phyloP scores from a whole-genome alignment of 2,113 vertebrate species.

The Hydrochoerus hydrochaeris region DNA sequence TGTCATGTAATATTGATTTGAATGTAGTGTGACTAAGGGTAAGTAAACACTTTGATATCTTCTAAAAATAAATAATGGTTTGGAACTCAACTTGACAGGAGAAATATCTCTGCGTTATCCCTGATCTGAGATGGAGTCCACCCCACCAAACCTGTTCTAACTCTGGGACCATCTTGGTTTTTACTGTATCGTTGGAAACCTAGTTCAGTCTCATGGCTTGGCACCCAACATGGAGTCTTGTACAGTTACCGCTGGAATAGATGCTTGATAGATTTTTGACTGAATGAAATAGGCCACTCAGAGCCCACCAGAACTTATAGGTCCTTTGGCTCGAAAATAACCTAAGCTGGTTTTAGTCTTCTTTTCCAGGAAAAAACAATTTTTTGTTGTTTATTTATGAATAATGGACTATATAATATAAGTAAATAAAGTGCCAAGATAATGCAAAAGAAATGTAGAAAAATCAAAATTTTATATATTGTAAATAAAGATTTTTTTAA shows the following conservation, averaged over 20 bases:
- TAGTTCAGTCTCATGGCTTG: not conserved
- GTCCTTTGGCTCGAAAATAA: not conserved
- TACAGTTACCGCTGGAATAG: not conserved
- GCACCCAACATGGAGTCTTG: not conserved
- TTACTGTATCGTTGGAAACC: not conserved
- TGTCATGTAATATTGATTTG: not conserved
- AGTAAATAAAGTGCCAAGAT: constrained; percentile 23
- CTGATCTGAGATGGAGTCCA: not conserved
- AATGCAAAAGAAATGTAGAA: not conserved
- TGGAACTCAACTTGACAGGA: not conserved
- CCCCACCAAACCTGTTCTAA: not conserved
- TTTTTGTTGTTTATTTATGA: constrained; percentile 3
- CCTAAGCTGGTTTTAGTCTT: not conserved
- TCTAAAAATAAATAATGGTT: constrained; percentile 24
- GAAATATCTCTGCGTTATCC: not conserved
- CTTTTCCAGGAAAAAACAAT: constrained; percentile 31
- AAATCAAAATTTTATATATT: not conserved
- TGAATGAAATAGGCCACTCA: not conserved
- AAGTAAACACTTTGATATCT: not conserved
- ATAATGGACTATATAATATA: not conserved
- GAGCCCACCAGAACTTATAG: not conserved
- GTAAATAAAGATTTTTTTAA: not conserved
- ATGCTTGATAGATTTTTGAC: not conserved
- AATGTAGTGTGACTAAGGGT: not conserved
- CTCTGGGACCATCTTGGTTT: not conserved